These are phyloP conservation scores for Tetheella fluctuosa DNA, from an alignment of 2,888 invertebrate species.

Conservation along the genomic window DNA sequence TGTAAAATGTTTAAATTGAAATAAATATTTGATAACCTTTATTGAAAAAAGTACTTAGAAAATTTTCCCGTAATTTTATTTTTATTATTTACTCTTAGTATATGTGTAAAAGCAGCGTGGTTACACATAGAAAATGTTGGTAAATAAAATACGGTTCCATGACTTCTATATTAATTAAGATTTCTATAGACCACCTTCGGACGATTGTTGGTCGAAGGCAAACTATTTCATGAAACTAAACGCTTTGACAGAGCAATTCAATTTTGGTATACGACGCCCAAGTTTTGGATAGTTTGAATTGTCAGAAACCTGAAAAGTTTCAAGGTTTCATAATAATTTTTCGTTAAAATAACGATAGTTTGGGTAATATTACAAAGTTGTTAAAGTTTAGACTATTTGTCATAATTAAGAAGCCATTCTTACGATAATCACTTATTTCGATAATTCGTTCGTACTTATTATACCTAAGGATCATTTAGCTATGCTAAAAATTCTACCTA, in stretches of 20 bases:
- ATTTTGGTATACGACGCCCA: background rate
- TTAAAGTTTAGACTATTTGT: background rate
- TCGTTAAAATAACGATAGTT: background rate
- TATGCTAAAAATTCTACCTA: background rate
- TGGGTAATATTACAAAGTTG: background rate
- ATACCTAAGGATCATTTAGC: background rate
- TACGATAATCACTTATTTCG: background rate
- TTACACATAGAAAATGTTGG: too few relatives aligned
- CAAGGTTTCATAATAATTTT: background rate
- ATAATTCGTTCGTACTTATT: background rate
- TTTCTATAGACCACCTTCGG: background rate
- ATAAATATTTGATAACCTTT: too few relatives aligned
- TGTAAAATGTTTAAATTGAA: too few relatives aligned
- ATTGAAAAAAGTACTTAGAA: too few relatives aligned
- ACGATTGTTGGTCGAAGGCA: conserved; percentile 6
- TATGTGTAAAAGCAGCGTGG: background rate
- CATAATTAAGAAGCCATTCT: background rate
- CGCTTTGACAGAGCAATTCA: conserved; percentile 12
- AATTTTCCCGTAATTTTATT: too few relatives aligned
- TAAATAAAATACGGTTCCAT: too few relatives aligned
- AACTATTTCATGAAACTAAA: conserved; percentile 11
- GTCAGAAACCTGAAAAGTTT: background rate
- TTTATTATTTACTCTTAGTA: too few relatives aligned
- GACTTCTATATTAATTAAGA: background rate
- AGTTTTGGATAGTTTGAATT: background rate